phyloP scores from a whole-genome alignment of 2,888 invertebrate species.

The Xylocampa areola region DNA sequence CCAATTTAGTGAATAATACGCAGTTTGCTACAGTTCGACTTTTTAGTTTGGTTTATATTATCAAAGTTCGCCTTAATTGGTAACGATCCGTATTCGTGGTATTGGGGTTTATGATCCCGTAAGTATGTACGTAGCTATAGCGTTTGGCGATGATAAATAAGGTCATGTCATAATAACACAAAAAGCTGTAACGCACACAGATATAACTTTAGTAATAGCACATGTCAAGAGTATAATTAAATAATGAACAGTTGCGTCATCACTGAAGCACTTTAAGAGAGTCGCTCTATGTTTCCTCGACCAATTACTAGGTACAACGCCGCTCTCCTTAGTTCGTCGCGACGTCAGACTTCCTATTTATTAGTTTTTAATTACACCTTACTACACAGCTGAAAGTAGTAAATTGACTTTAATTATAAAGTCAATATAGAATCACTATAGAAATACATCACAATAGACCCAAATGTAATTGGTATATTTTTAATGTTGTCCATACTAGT shows the following conservation, averaged over 20 bases:
- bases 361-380: slow-evolving; percentile 36
- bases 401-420: slow-evolving; percentile 22
- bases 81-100: background rate
- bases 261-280: slow-evolving; percentile 18
- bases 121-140: background rate
- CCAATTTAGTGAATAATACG: slow-evolving; percentile 45
- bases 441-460: no score
- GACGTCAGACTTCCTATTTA: slow-evolving; percentile 25
- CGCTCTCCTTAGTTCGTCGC: slow-evolving; percentile 1
- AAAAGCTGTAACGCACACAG: background rate
- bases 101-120: background rate
- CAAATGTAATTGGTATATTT: slow-evolving; percentile 19
- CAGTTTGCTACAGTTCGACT: slow-evolving; percentile 20
- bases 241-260: slow-evolving; percentile 43
- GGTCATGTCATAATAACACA: background rate
- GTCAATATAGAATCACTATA: slow-evolving; percentile 4
- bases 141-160: background rate
- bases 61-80: background rate
- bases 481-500: slow-evolving; percentile 10
- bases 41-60: slow-evolving; percentile 22
- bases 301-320: slow-evolving; percentile 18
- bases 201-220: slow-evolving; percentile 29
- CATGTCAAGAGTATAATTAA: slow-evolving; percentile 42
- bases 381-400: slow-evolving; percentile 20
- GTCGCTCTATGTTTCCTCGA: slow-evolving; percentile 12